phyloP scores from a whole-genome alignment of 2,113 vertebrate species.

The Corvus cornix region DNA sequence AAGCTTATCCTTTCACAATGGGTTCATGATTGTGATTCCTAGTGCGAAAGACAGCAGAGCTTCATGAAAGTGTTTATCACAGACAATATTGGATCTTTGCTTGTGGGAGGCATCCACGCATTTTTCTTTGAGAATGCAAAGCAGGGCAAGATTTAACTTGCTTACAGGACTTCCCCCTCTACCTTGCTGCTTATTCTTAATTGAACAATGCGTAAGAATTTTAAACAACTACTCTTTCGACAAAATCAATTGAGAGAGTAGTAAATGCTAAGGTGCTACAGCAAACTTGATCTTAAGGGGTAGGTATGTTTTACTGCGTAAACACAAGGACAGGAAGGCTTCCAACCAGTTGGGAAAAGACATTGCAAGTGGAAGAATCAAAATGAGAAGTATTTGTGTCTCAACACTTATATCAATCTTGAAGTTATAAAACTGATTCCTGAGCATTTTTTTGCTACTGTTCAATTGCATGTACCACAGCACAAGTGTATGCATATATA shows the following conservation, averaged over 20 bases:
- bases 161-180: neutral
- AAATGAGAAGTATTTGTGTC: neutral
- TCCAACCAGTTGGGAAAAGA: neutral
- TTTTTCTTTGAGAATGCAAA: constrained; percentile 32
- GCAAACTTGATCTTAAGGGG: neutral
- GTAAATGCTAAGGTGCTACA: neutral
- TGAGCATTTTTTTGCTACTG: neutral
- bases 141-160: neutral
- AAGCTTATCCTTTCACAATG: neutral
- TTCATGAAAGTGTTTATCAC: neutral
- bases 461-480: neutral
- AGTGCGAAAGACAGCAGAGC: constrained; percentile 9
- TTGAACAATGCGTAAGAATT: neutral
- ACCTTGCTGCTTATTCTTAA: constrained; percentile 20
- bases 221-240: neutral
- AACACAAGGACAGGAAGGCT: neutral
- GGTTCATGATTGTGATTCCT: neutral
- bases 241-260: neutral
- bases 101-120: constrained; percentile 56
- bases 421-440: neutral
- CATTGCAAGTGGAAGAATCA: neutral
- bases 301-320: neutral
- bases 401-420: neutral
- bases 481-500: neutral
- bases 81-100: constrained; percentile 46